Conservation (phyloP, 2,888 invertebrate species). For the Auanema sp. region DNA sequence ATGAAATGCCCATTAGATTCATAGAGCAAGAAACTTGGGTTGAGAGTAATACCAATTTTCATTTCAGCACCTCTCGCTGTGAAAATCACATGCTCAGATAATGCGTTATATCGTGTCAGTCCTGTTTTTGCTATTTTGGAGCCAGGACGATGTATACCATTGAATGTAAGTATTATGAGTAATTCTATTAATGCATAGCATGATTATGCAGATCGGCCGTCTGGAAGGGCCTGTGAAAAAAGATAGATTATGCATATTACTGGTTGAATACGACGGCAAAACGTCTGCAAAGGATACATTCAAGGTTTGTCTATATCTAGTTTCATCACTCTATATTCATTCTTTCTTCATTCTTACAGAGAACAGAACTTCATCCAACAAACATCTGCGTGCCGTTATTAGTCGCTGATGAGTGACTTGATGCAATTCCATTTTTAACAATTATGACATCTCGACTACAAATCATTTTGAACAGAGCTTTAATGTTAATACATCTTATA, state of each 20-base stretch:
- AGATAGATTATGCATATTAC: conserved; percentile 38
- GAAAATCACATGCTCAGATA: conserved; percentile 62
- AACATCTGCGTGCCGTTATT: too few species aligned
- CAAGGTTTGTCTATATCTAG: too few species aligned
- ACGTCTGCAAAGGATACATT: conserved; percentile 37
- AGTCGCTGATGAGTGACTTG: too few species aligned
- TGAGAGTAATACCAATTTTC: background rate
- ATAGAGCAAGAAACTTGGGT: too few species aligned
- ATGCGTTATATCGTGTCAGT: conserved; percentile 55
- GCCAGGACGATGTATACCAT: conserved; percentile 51
- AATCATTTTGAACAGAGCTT: too few species aligned
- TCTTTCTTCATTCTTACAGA: too few species aligned
- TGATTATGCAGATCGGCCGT: conserved; percentile 35
- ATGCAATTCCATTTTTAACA: too few species aligned
- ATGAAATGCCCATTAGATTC: background rate
- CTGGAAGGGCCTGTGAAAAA: conserved; percentile 26
- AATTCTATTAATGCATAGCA: background rate
- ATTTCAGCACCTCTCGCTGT: conserved; percentile 48
- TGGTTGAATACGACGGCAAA: conserved; percentile 37
- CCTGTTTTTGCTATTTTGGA: conserved; percentile 58
- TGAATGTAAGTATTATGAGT: conserved; percentile 41
- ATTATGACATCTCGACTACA: too few species aligned
- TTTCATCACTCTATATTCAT: too few species aligned
- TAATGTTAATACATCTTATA: too few species aligned
- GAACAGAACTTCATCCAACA: too few species aligned